Evolutionary conservation across 2,888 invertebrate genomes (phyloP).

Genomic region (Drosophila macrospina): DNA sequence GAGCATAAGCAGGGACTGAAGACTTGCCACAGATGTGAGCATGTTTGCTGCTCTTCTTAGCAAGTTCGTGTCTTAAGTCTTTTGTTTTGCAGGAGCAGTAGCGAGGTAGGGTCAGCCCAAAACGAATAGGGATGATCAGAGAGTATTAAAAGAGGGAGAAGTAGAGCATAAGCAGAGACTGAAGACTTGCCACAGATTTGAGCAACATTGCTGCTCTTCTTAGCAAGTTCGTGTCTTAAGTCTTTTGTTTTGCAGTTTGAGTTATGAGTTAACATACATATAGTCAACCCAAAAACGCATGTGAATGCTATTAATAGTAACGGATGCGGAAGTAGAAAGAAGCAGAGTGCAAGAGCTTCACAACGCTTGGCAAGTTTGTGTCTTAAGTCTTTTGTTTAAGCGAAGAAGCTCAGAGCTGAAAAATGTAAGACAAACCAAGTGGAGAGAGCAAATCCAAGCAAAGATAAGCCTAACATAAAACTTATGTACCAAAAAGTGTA

Average conservation of each 20-base stretch:
- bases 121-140: neutral
- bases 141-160: neutral
- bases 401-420: conserved; percentile 9
- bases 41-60: no score
- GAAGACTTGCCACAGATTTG: no score
- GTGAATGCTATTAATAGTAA: no score
- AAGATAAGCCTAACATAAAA: conserved; percentile 1
- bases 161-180: neutral
- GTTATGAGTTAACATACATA: no score
- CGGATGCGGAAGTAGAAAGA: no score
- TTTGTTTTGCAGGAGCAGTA: conserved; percentile 42
- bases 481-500: neutral
- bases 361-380: no score
- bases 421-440: neutral
- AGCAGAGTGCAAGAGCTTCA: no score
- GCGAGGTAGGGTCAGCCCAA: neutral
- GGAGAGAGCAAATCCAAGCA: neutral
- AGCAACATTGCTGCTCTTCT: neutral
- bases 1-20: neutral
- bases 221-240: conserved; percentile 43
- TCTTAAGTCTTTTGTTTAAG: conserved; percentile 37
- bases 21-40: no score
- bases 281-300: no score
- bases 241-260: conserved; percentile 36
- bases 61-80: conserved; percentile 66